Conservation (phyloP, 2,888 invertebrate genomes). For the Atethmia centrago region DNA sequence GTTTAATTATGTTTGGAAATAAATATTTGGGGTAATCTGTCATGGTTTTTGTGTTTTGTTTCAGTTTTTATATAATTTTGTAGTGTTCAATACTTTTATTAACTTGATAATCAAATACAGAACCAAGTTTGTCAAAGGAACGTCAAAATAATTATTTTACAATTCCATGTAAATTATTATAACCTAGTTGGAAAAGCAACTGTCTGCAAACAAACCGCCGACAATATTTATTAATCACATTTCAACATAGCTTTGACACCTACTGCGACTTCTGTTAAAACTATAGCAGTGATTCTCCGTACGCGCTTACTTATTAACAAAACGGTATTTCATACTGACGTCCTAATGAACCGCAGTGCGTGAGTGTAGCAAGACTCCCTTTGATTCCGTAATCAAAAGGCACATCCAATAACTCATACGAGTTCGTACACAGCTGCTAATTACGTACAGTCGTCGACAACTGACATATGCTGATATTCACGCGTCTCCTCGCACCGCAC, state of each 20-base stretch:
- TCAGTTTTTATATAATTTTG: not conserved
- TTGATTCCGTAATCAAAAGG: slow-evolving; percentile 66
- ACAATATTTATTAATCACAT: slow-evolving; percentile 7
- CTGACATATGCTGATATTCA: slow-evolving; percentile 57
- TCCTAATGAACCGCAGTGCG: slow-evolving; percentile 57
- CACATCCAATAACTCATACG: slow-evolving; percentile 64
- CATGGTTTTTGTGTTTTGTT: not conserved
- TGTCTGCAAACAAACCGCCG: not conserved
- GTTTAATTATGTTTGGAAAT: slow-evolving; percentile 42
- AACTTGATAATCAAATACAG: not conserved
- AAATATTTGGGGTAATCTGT: slow-evolving; percentile 26
- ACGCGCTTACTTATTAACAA: slow-evolving; percentile 38
- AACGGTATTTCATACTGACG: slow-evolving; percentile 37
- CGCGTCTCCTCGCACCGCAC: slow-evolving; percentile 10
- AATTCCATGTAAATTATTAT: not conserved
- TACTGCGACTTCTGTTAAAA: not conserved
- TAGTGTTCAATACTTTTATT: not conserved
- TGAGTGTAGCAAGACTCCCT: slow-evolving; percentile 47
- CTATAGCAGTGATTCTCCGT: slow-evolving; percentile 15
- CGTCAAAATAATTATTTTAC: not conserved
- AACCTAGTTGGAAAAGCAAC: not conserved
- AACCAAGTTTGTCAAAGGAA: not conserved
- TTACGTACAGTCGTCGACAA: slow-evolving; percentile 61
- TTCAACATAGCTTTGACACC: not conserved
- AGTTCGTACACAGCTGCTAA: slow-evolving; percentile 60